These are phyloP conservation scores for Talpa occidentalis DNA, from an alignment of 2,113 vertebrate species.

Conservation along the genomic window DNA sequence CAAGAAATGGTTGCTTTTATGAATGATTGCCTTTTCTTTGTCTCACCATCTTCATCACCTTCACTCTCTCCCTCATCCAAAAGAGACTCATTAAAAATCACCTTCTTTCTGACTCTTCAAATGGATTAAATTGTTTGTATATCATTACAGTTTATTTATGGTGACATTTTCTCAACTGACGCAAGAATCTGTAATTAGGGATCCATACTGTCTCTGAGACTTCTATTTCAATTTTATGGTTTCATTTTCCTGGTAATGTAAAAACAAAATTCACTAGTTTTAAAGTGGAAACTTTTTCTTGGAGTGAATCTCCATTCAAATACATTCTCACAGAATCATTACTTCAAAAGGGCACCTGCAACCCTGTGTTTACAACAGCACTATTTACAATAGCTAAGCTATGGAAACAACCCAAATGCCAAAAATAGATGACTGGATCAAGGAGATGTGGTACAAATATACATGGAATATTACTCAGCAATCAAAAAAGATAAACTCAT, in stretches of 20 bases:
- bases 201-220: not conserved
- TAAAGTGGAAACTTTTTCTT: not conserved
- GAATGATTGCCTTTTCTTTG: not conserved
- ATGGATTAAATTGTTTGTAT: not conserved
- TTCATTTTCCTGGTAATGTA: constrained; percentile 17
- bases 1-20: not conserved
- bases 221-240: not conserved
- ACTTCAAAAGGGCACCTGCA: no score
- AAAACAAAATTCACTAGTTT: constrained; percentile 27
- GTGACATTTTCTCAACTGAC: not conserved
- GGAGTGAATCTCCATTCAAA: not conserved
- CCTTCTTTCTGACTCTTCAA: not conserved
- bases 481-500: no score
- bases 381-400: no score
- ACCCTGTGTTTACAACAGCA: no score
- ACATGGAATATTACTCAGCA: no score
- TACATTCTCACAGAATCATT: no score
- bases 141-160: not conserved
- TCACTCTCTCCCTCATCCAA: not conserved
- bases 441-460: no score
- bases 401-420: no score
- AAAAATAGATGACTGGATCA: no score
- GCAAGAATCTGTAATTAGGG: not conserved
- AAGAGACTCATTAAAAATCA: not conserved
- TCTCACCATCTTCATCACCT: not conserved